These are phyloP conservation scores for Patella pellucida DNA, from an alignment of 2,888 invertebrate species.

Conservation along the genomic window DNA sequence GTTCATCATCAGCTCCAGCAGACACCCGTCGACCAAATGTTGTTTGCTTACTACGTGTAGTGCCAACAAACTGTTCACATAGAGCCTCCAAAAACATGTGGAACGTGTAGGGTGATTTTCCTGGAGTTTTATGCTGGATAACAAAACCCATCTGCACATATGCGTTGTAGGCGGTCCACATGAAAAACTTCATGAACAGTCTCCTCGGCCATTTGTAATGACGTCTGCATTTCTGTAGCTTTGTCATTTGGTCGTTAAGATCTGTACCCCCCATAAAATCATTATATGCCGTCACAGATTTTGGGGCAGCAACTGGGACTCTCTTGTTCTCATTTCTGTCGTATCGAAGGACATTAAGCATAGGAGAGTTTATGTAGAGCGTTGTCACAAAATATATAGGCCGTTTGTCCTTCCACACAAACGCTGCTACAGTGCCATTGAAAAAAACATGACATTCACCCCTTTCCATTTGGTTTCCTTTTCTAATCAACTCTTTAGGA, in stretches of 20 bases:
- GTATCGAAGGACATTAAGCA: slow-evolving; percentile 8
- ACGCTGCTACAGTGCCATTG: slow-evolving; percentile 29
- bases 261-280: slow-evolving; percentile 32
- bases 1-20: background rate
- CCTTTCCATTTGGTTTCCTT: slow-evolving; percentile 3
- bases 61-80: slow-evolving; percentile 17
- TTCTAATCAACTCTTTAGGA: slow-evolving; percentile 7
- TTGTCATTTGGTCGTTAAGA: slow-evolving; percentile 18
- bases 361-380: slow-evolving; percentile 9
- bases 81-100: slow-evolving; percentile 17
- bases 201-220: slow-evolving; percentile 33
- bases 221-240: background rate
- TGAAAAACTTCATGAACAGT: slow-evolving; percentile 33
- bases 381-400: slow-evolving; percentile 24
- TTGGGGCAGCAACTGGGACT: slow-evolving; percentile 19
- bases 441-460: slow-evolving; percentile 13
- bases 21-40: background rate
- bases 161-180: slow-evolving; percentile 27
- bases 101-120: slow-evolving; percentile 7
- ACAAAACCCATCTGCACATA: slow-evolving; percentile 19
- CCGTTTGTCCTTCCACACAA: slow-evolving; percentile 30
- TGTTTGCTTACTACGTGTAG: background rate
- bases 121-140: background rate
- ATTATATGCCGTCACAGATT: slow-evolving; percentile 29
- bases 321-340: slow-evolving; percentile 13